Evolutionary conservation across 2,113 vertebrate species (phyloP).

Genomic region (Mobula birostris): DNA sequence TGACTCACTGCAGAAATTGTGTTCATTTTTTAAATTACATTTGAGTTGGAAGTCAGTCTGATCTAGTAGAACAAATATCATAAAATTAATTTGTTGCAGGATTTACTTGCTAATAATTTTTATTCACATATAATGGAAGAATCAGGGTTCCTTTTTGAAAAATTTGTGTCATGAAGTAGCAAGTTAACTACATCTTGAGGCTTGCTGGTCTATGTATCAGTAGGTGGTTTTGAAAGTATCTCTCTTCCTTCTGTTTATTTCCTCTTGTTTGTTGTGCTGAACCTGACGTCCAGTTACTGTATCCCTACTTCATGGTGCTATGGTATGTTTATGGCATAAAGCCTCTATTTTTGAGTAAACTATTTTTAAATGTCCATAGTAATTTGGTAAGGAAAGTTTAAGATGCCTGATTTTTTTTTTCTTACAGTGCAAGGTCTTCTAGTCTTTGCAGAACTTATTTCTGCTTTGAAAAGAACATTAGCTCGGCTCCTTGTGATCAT

Average conservation of each 20-base stretch:
- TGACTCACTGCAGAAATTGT: not conserved
- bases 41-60: not conserved
- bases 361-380: too few relatives aligned
- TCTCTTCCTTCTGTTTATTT: not conserved
- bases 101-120: not conserved
- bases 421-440: conserved; percentile 62
- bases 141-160: not conserved
- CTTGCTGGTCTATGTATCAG: not conserved
- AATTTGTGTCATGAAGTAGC: not conserved
- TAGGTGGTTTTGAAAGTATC: not conserved
- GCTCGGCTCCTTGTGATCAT: conserved; percentile 79
- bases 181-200: not conserved
- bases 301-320: not conserved
- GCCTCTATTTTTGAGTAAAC: too few relatives aligned
- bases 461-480: conserved; percentile 73
- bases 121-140: not conserved
- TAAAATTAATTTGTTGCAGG: not conserved
- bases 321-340: not conserved
- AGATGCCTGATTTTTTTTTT: not conserved
- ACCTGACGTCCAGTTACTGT: not conserved
- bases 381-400: not conserved
- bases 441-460: conserved; percentile 74
- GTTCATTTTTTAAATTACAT: not conserved
- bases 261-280: not conserved
- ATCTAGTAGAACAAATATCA: not conserved